A percentile compares a stretch with the other conserved stretches of the same genome.
Conservation (phyloP, 2,888 invertebrate species). For the Monopis laevigella region DNA sequence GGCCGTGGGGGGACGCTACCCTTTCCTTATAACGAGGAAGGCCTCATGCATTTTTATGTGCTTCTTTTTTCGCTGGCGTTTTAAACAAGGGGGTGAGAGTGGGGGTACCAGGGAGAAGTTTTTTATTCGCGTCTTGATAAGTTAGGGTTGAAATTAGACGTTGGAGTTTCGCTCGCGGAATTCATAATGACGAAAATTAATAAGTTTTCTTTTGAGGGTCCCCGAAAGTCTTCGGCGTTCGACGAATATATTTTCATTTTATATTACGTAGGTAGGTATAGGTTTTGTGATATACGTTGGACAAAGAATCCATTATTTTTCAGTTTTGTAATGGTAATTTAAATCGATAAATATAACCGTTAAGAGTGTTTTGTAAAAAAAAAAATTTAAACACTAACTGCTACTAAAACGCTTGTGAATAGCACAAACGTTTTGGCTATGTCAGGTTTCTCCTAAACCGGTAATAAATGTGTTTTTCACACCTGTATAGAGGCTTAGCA, state of each 20-base stretch:
- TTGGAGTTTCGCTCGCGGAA: constrained; percentile 68
- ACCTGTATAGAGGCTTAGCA: too few relatives aligned
- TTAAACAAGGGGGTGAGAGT: constrained; percentile 67
- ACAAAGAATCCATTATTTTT: constrained; percentile 9
- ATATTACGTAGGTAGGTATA: background rate
- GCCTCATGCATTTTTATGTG: constrained; percentile 71
- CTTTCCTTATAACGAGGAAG: constrained; percentile 70
- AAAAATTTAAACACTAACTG: too few relatives aligned
- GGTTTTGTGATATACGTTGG: constrained; percentile 13
- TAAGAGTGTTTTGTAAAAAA: too few relatives aligned
- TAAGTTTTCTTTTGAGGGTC: constrained; percentile 64
- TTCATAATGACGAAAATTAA: constrained; percentile 68
- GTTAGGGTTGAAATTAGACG: constrained; percentile 69
- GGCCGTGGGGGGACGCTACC: constrained; percentile 47
- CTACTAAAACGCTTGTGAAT: too few relatives aligned
- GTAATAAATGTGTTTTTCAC: too few relatives aligned
- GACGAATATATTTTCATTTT: constrained; percentile 25
- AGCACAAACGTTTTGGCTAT: too few relatives aligned
- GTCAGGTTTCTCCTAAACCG: too few relatives aligned
- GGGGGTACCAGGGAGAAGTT: constrained; percentile 58
- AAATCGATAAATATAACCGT: too few relatives aligned
- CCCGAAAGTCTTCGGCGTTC: constrained; percentile 37
- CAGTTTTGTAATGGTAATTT: too few relatives aligned
- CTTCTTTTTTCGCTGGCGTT: constrained; percentile 69
- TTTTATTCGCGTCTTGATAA: constrained; percentile 70